Base-by-base conservation (phyloP, 2,113 vertebrate species). In the Reinhardtius hippoglossoides region DNA sequence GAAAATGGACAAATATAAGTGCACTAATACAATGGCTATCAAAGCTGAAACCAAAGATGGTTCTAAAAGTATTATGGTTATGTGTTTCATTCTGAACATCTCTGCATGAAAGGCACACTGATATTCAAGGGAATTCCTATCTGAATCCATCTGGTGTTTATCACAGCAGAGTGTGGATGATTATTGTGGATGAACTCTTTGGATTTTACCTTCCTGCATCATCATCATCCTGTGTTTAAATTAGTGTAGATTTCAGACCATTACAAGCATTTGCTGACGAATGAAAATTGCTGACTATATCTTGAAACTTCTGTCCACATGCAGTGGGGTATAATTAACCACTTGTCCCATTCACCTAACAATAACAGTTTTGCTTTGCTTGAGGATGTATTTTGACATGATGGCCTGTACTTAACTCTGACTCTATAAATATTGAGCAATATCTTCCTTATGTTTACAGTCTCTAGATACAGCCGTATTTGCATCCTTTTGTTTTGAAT, bases 361-460 rank as follows among this genome's bases (percentile, higher is more conserved):
- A 59, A 37, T 69, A 76, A 78, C 35, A 18, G 27, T 15, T 50
- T 31, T 56, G 58, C 78, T 81, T 61, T 74, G 61, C 80, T 70
- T 60, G 55, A 69, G 63, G 81, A 66, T 81, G 55, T 68, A 61
- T 76, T 84, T 84, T 68, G 67, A 85, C 59, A 56, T 86, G 83
- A 81, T 75, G 37, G 64, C 69, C 66, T 79, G 66, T 42, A 82
- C 59, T 87, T 77, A 76, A 69, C 57, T 81, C 48, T 5, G 66
- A 54, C 77, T 67, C 40, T 67, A 48, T 82, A 89, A 87, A 79
- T 84, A 81, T 71, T 85, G 80, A 82, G 64, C 42, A 66, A 40
- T 73, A 58, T 65, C 57, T 21, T 69, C 61, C 46, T 21, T 16
- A 9, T 81, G 81, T 86, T 85, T 80, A 56, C 14, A 31, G 21